phyloP scores from a whole-genome alignment of 2,113 vertebrate species.

The Pterocles gutturalis region DNA sequence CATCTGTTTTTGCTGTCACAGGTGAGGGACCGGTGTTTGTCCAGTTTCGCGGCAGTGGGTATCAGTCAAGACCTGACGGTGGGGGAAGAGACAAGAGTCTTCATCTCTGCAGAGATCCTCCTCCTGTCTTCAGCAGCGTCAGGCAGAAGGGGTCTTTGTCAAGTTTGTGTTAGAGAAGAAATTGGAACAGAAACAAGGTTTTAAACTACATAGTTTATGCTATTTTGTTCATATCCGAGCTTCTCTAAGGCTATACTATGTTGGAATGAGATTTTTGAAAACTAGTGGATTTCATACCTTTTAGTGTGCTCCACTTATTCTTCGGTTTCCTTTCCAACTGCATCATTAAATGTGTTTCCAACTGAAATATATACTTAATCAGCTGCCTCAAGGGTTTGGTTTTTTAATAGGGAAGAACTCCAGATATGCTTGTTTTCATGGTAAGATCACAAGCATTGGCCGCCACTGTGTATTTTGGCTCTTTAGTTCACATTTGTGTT shows the following conservation, averaged over 20 bases:
- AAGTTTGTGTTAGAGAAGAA: background rate
- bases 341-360: background rate
- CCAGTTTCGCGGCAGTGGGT: background rate
- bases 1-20: background rate
- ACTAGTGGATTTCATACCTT: background rate
- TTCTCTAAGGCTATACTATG: background rate
- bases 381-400: background rate
- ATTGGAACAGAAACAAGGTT: background rate
- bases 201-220: background rate
- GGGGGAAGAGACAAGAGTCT: too few species aligned
- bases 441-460: background rate
- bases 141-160: background rate
- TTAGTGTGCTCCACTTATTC: background rate
- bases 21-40: background rate
- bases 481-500: background rate
- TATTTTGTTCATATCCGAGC: background rate
- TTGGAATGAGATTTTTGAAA: background rate
- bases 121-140: fast-evolving
- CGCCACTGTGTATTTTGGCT: background rate
- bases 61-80: background rate
- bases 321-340: background rate
- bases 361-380: background rate
- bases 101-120: background rate
- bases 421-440: background rate
- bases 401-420: background rate